phyloP scores from a whole-genome alignment of 2,888 invertebrate species.

The Vesta saturnalis region DNA sequence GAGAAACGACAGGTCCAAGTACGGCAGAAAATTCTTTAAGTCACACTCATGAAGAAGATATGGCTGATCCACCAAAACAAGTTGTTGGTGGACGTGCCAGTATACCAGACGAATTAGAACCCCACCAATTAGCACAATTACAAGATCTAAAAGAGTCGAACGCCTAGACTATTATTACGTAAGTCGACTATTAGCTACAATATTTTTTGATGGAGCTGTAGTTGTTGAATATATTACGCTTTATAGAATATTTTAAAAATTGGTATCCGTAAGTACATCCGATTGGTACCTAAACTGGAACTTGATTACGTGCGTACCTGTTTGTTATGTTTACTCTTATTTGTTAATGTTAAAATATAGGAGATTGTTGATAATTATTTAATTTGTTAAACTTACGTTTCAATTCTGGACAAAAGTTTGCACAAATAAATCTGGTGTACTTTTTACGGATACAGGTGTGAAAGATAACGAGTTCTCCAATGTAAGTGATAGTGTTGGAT shows the following conservation, averaged over 20 bases:
- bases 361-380: background rate
- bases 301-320: conserved; percentile 25
- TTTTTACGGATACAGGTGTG: conserved; percentile 15
- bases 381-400: background rate
- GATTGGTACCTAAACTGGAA: no score
- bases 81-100: conserved; percentile 83
- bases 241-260: conserved; percentile 31
- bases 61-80: conserved; percentile 71
- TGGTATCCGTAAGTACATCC: conserved; percentile 40
- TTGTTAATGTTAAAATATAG: background rate
- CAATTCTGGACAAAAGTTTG: background rate
- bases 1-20: conserved; percentile 71
- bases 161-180: conserved; percentile 69
- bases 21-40: conserved; percentile 71
- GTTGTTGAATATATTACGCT: conserved; percentile 34
- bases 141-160: conserved; percentile 92
- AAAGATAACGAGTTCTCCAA: background rate
- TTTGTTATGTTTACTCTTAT: conserved; percentile 21
- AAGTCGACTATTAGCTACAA: conserved; percentile 44
- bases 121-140: conserved; percentile 86
- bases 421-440: conserved; percentile 12
- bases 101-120: conserved; percentile 89
- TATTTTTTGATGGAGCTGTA: conserved; percentile 42
- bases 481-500: background rate
- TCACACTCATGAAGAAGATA: conserved; percentile 58